Conservation (phyloP, 2,888 invertebrate species). For the Pyralis farinalis region DNA sequence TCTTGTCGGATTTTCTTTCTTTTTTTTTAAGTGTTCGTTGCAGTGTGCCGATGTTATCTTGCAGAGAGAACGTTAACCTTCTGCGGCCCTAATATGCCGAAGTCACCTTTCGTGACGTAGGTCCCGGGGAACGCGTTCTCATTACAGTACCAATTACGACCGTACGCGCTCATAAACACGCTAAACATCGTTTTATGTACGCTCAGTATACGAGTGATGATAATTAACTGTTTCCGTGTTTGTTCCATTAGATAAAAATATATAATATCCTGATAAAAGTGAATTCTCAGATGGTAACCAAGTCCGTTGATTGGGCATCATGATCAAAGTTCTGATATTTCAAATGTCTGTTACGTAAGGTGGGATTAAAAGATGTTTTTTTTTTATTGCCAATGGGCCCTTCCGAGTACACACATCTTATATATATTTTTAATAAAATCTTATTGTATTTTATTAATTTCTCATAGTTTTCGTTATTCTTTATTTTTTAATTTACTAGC, state of each 20-base stretch:
- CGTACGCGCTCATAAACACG: background rate
- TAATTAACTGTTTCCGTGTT: background rate
- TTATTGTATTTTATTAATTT: too few species aligned
- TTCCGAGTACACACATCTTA: too few species aligned
- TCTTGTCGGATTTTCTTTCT: too few species aligned
- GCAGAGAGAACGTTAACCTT: conserved; percentile 11
- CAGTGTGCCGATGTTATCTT: background rate
- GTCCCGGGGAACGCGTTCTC: conserved; percentile 13
- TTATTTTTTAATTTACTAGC: too few species aligned
- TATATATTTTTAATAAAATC: too few species aligned
- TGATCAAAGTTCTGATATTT: background rate
- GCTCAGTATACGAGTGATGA: background rate
- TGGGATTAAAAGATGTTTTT: too few species aligned
- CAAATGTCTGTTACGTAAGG: background rate
- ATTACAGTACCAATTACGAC: conserved; percentile 12
- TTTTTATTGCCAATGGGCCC: too few species aligned
- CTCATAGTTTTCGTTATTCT: too few species aligned
- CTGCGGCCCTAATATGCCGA: conserved; percentile 1
- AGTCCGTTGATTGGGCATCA: background rate
- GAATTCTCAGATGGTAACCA: background rate
- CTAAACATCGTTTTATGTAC: background rate
- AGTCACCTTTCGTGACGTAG: conserved; percentile 14
- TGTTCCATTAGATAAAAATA: background rate
- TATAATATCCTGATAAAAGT: background rate
- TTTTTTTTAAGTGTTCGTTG: too few species aligned